Evolutionary conservation across 2,797 vertebrate genomes (phyloP).

Genomic region (Pogonophryne albipinna): DNA sequence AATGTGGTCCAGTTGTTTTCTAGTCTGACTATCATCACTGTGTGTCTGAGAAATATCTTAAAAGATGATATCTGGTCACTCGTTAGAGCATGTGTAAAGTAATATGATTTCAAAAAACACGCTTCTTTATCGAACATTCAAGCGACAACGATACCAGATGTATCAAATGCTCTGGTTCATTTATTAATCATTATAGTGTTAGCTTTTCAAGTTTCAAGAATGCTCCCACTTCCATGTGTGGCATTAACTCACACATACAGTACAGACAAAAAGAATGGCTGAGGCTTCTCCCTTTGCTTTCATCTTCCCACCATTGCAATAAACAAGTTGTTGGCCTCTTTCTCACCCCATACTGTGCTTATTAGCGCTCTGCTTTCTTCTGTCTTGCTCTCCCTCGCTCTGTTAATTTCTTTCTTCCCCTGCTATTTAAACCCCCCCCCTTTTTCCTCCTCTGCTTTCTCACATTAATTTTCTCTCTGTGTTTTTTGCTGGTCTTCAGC

Average conservation of each 20-base stretch:
- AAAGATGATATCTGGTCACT: not conserved
- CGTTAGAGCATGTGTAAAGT: not conserved
- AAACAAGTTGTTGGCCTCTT: slow-evolving; percentile 65
- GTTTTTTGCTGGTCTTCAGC: slow-evolving; percentile 10
- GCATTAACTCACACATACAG: slow-evolving; percentile 29
- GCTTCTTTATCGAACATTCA: slow-evolving; percentile 5
- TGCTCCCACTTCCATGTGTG: slow-evolving; percentile 3
- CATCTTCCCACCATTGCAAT: slow-evolving; percentile 60
- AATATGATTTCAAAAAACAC: slow-evolving; percentile 9
- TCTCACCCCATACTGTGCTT: slow-evolving; percentile 58
- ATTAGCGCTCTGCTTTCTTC: slow-evolving; percentile 49
- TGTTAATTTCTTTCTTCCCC: slow-evolving; percentile 16
- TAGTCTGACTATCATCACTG: not conserved
- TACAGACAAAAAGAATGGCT: slow-evolving; percentile 7
- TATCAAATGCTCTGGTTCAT: slow-evolving; percentile 25
- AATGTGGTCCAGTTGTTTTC: not conserved
- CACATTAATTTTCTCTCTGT: slow-evolving; percentile 5
- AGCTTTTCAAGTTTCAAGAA: slow-evolving; percentile 29
- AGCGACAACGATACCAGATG: slow-evolving; percentile 12
- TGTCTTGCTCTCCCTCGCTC: slow-evolving; percentile 12
- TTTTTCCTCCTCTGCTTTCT: slow-evolving; percentile 29
- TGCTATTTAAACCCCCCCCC: slow-evolving; percentile 18
- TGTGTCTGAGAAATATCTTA: not conserved
- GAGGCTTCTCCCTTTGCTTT: slow-evolving; percentile 53
- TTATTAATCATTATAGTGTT: slow-evolving; percentile 25